Conservation (phyloP, 2,113 vertebrate species). For the Glaucomys volans region DNA sequence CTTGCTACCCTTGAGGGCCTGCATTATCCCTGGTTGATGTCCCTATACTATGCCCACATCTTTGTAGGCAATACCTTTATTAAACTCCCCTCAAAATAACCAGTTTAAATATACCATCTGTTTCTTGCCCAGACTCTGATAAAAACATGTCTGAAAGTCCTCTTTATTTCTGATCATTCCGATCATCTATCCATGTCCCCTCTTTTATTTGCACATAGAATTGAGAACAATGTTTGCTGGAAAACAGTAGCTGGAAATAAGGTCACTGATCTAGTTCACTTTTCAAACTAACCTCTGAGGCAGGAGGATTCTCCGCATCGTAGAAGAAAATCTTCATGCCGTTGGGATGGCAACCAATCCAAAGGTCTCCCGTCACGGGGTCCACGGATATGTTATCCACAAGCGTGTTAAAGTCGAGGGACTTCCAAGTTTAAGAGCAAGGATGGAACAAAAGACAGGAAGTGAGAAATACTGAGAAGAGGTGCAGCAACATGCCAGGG, state of each 20-base stretch:
- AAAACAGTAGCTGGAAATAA: not conserved
- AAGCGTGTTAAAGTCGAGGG: slow-evolving; percentile 88
- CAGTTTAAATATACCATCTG: not conserved
- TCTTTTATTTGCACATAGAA: not conserved
- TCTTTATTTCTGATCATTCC: not conserved
- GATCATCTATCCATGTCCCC: not conserved
- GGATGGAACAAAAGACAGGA: not conserved
- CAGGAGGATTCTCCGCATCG: slow-evolving; percentile 87
- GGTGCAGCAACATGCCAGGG: not conserved
- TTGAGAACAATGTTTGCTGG: slow-evolving; percentile 39
- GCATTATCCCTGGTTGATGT: not conserved
- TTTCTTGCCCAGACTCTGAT: not conserved
- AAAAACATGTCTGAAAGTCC: not conserved
- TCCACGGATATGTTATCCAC: slow-evolving; percentile 94
- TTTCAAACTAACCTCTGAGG: slow-evolving; percentile 92
- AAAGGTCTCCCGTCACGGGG: slow-evolving; percentile 92
- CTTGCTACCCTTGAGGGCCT: too few relatives aligned
- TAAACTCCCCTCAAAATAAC: not conserved
- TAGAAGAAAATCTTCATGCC: slow-evolving; percentile 84
- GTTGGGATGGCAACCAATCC: slow-evolving; percentile 94
- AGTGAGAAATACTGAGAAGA: not conserved
- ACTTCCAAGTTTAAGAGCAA: slow-evolving; percentile 80
- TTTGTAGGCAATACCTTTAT: not conserved
- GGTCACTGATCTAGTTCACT: not conserved
- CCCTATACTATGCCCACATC: not conserved